phyloP scores from a whole-genome alignment of 2,797 vertebrate species.

The Eutrigla gurnardus region DNA sequence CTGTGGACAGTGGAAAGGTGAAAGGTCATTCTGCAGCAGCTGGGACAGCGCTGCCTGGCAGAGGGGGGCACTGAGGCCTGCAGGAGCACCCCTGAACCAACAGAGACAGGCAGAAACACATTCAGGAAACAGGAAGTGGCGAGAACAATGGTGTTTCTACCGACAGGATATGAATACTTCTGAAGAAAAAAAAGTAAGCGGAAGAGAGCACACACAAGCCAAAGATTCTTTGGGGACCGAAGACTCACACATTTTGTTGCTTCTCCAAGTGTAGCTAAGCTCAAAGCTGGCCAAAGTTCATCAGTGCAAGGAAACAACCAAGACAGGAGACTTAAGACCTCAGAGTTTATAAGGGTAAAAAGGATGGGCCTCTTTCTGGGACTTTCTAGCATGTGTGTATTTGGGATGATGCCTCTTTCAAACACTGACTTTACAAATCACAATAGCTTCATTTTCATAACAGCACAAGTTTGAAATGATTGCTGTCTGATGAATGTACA shows the following conservation, averaged over 20 bases:
- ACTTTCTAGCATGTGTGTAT: no score
- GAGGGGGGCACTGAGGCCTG: slow-evolving; percentile 81
- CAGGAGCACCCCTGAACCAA: slow-evolving; percentile 80
- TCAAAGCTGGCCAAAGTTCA: neutral
- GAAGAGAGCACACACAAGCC: neutral
- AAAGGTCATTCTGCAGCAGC: slow-evolving; percentile 86
- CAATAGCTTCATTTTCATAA: no score
- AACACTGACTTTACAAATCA: no score
- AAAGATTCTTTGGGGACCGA: neutral
- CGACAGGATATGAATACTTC: slow-evolving; percentile 67
- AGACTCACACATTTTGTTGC: neutral
- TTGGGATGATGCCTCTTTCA: no score
- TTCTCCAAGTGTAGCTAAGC: neutral
- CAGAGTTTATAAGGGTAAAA: neutral
- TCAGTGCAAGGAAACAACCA: neutral
- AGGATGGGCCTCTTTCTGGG: neutral
- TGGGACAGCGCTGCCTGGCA: slow-evolving; percentile 84
- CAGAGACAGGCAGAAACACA: slow-evolving; percentile 15
- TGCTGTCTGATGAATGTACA: neutral
- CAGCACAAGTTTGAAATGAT: no score
- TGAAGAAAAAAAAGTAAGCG: slow-evolving; percentile 5
- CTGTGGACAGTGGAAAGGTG: slow-evolving; percentile 80
- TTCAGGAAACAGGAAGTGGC: slow-evolving; percentile 68
- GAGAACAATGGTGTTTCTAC: slow-evolving; percentile 73
- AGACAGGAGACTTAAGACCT: neutral